phyloP scores from a whole-genome alignment of 2,888 invertebrate species.

The Girardia tigrina region DNA sequence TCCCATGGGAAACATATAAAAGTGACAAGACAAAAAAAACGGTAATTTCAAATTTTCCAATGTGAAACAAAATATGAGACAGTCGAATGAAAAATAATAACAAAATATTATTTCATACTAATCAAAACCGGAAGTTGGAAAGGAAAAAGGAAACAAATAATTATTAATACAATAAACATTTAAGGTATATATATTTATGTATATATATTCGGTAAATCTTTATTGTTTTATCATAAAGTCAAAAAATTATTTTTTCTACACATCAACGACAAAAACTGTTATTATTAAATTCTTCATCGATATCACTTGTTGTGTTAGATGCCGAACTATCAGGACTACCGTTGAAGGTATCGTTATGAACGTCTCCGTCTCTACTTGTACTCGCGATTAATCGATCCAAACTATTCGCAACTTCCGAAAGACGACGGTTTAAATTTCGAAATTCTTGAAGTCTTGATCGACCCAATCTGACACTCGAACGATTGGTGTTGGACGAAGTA shows the following conservation, averaged over 20 bases:
- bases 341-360: neutral
- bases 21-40: too few relatives aligned
- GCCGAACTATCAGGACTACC: neutral
- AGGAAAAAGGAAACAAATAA: neutral
- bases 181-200: neutral
- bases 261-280: neutral
- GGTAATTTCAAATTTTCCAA: too few relatives aligned
- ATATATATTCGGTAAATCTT: too few relatives aligned
- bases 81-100: too few relatives aligned
- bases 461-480: slow-evolving; percentile 29
- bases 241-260: neutral
- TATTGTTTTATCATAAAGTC: neutral
- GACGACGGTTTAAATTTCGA: slow-evolving; percentile 34
- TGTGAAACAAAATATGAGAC: too few relatives aligned
- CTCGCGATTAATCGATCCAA: slow-evolving; percentile 31
- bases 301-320: neutral
- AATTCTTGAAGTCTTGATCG: slow-evolving; percentile 34
- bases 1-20: too few relatives aligned
- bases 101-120: too few relatives aligned
- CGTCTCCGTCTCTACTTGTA: neutral
- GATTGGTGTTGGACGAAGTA: neutral
- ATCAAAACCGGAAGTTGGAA: too few relatives aligned
- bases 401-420: slow-evolving; percentile 35
- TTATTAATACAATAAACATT: neutral
- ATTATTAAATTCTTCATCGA: neutral